A percentile compares a stretch with the other conserved stretches of the same genome.
Evolutionary conservation across 2,888 invertebrate species (phyloP).

Genomic region (Cephonodes hylas): DNA sequence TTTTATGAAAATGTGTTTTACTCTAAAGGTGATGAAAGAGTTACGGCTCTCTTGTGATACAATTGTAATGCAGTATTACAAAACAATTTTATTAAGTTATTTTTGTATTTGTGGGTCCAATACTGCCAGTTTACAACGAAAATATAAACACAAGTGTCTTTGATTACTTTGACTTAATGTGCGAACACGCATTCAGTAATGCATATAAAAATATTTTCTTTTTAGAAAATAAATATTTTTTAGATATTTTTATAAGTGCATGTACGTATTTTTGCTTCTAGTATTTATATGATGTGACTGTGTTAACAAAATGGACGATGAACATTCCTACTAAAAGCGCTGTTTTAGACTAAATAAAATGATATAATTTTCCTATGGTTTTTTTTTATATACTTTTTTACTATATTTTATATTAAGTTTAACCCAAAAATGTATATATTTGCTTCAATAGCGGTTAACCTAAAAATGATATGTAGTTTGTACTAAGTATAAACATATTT

Average conservation of each 20-base stretch:
- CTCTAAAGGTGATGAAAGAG: neutral
- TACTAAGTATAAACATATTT: no score
- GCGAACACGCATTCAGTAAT: neutral
- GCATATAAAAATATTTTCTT: neutral
- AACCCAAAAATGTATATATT: no score
- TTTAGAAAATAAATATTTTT: neutral
- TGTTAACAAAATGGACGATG: constrained; percentile 19
- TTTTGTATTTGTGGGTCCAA: neutral
- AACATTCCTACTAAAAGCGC: neutral
- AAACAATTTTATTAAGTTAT: neutral
- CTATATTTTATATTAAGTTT: no score
- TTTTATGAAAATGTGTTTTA: neutral
- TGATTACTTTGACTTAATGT: neutral
- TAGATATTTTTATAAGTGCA: neutral
- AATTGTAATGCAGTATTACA: neutral
- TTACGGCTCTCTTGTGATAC: neutral
- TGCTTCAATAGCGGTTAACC: no score
- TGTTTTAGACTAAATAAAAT: constrained; percentile 1
- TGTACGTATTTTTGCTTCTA: neutral
- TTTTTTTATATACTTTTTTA: neutral
- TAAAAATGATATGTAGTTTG: no score
- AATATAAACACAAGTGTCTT: neutral
- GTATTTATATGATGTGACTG: neutral
- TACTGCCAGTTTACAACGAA: neutral
- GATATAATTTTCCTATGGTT: constrained; percentile 4